Base-by-base conservation (phyloP, 1,140 invertebrate genomes). In the Drosophila sp. region DNA sequence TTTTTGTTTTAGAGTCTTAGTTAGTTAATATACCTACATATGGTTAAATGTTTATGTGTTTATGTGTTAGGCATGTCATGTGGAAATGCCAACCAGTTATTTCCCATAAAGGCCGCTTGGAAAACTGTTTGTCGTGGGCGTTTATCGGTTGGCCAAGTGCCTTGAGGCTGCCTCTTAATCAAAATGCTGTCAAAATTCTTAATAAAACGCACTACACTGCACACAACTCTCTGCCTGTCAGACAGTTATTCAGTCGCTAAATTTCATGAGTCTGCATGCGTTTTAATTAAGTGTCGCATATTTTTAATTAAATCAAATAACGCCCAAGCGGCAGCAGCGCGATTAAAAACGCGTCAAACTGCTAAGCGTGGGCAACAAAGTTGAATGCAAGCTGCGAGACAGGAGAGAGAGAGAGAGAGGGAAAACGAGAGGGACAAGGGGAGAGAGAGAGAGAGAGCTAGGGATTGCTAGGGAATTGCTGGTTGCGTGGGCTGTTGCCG, bases 221-320 rank as follows among this genome's bases (percentile, higher is more conserved):
- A n/a, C 34, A 11, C 11, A 4, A 38, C 11, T 0, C 25, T 16
- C 45, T 32, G 18, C 13, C 7, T 13, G 14, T n/a, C 21, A 50
- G 5, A 18, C 45, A 21, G 18, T n/a, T 13, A 9, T 25, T 13
- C 27, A 46, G 13, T 54, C 45, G 25, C 46, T 50, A 36, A 53
- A 53, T 36, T 66, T 71, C 58, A 72, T 69, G 77, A 71, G 80
- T 73, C 78, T 81, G 78, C 78, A 81, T 81, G 81, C 80, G 70
- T 84, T 84, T 84, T 84, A 84, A 84, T 84, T 84, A 84, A 84
- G 76, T 84, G 79, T 82, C 79, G 79, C 79, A 78, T 81, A 81
- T 69, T 81, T 81, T 81, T 81, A 81, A 81, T 81, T 81, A 81
- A 81, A 81, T 81, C 73, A 73, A 73, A 70, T 51, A 80, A 79